Base-by-base conservation (phyloP, 2,888 invertebrate species). In the Hydraecia micacea region DNA sequence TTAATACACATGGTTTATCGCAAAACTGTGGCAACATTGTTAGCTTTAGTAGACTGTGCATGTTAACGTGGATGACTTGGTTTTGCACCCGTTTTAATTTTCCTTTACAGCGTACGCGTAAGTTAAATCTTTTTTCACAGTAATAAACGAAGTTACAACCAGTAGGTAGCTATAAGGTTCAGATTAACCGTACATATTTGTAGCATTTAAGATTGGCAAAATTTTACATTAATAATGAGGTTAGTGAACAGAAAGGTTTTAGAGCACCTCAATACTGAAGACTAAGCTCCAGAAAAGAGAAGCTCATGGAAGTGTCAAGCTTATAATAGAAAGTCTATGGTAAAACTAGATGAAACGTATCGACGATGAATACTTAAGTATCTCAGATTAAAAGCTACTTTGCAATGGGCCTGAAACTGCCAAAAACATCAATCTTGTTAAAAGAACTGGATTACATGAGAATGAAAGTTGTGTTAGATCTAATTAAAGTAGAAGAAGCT, bases 1-100 rank as follows among this genome's bases (percentile, higher is more conserved):
- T 84, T 63, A 67, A 73, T 46, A 7, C 36, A 32, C 15, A 46
- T 55, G 65, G 72, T 60, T 71, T 67, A 73, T 49, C 21, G 36
- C 28, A 32, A 72, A 63, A 49, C 62, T 73, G 25, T 42, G 36
- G 36, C 5, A 52, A 65, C 39, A 73, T 6, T 65, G 58, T 13
- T 36, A 46, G 25, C 58, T 66, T 68, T 18, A 63, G 8, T 36
- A 65, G 25, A 46, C 28, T 65, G 32, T n/a, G 36, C 25, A 36
- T 49, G 46, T 46, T 63, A 15, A 25, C 18, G n/a, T 28, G 13
- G 6, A 62, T 52, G 0, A 42, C 2, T 62, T 42, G n/a, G 2
- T 46, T 77, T 62, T 21, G 36, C 18, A 11, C 15, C 25, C 18
- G 8, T 49, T 21, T 36, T 1, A 15, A 52, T 69, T 32, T 52